These are phyloP conservation scores for Lasioglossum baleicum DNA, from an alignment of 1,140 invertebrate genomes.

Conservation along the genomic window DNA sequence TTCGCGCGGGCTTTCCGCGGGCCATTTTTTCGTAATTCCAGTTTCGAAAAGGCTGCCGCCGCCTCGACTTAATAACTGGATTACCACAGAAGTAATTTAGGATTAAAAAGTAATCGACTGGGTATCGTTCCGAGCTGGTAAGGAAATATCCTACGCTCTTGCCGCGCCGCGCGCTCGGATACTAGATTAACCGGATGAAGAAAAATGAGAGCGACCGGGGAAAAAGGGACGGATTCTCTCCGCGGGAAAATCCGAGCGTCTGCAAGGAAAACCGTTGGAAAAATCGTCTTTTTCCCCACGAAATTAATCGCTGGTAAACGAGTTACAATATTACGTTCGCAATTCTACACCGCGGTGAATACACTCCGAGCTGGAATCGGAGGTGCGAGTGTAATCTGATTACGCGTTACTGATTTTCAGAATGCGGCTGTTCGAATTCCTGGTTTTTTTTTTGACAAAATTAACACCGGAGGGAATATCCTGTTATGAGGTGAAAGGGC, in stretches of 20 bases:
- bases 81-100: constrained; percentile 60
- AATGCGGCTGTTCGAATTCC: no score
- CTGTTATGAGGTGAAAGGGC: no score
- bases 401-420: no score
- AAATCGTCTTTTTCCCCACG: not conserved
- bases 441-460: no score
- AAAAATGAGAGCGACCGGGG: constrained; percentile 24
- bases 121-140: constrained; percentile 17
- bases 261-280: not conserved
- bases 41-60: constrained; percentile 27
- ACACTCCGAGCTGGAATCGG: no score
- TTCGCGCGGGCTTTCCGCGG: not conserved
- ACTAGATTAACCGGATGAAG: constrained; percentile 47
- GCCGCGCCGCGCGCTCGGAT: not conserved
- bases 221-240: constrained; percentile 8
- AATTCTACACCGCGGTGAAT: no score
- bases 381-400: no score
- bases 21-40: constrained; percentile 20
- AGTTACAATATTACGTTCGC: no score
- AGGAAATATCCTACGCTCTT: constrained; percentile 27
- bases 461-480: no score
- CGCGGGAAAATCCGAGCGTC: constrained; percentile 11
- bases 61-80: constrained; percentile 52
- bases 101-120: constrained; percentile 61
- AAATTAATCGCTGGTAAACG: not conserved